A percentile compares a stretch with the other conserved stretches of the same genome.
Conservation (phyloP, 1,140 invertebrate genomes). For the Mesaphorura yosii region DNA sequence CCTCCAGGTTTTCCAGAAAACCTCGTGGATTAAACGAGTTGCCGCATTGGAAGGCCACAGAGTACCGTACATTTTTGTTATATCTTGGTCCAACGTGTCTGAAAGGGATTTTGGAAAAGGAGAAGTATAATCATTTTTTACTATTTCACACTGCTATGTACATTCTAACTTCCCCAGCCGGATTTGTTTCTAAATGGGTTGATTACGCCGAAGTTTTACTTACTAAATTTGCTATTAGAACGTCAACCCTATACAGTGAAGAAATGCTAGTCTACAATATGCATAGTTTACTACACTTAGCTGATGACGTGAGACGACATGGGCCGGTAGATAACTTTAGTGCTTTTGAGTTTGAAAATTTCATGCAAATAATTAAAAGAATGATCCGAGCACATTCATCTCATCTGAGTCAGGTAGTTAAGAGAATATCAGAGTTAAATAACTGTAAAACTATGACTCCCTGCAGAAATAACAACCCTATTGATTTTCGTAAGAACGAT, state of each 20-base stretch:
- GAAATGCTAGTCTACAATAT: constrained; percentile 33
- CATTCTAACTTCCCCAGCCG: constrained; percentile 7
- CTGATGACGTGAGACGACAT: constrained; percentile 36
- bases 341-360: constrained; percentile 40
- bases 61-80: constrained; percentile 39
- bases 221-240: neutral
- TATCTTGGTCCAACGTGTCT: constrained; percentile 35
- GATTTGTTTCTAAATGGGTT: neutral
- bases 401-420: constrained; percentile 31
- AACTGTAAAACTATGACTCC: too few relatives aligned
- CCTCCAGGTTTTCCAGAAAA: constrained; percentile 38
- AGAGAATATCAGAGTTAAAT: constrained; percentile 31
- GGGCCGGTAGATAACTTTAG: constrained; percentile 36
- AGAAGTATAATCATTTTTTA: constrained; percentile 16
- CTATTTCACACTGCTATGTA: constrained; percentile 22
- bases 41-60: constrained; percentile 40
- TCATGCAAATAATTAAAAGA: constrained; percentile 36
- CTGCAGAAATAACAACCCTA: too few relatives aligned
- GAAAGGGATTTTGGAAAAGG: neutral
- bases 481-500: too few relatives aligned
- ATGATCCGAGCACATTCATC: constrained; percentile 30
- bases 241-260: neutral
- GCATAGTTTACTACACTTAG: constrained; percentile 34
- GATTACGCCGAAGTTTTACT: neutral
- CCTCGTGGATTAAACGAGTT: constrained; percentile 35